Evolutionary conservation across 2,113 vertebrate genomes (phyloP).

Genomic region (Paedocypris sp.): DNA sequence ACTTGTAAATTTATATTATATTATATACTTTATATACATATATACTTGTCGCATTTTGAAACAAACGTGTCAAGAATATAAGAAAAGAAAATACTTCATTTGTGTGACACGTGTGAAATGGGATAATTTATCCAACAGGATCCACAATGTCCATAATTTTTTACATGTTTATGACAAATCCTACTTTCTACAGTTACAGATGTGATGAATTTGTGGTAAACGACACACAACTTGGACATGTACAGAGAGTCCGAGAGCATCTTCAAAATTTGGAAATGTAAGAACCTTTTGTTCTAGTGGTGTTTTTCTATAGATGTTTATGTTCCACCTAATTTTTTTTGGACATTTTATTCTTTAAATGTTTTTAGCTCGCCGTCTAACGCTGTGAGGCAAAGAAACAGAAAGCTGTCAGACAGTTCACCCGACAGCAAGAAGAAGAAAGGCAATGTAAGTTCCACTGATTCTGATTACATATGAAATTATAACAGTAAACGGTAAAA

Average conservation of each 20-base stretch:
- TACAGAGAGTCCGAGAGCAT: conserved; percentile 92
- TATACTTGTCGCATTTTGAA: too few relatives aligned
- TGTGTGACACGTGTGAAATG: too few relatives aligned
- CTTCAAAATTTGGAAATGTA: conserved; percentile 97
- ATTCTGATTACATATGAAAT: not conserved
- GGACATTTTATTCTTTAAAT: not conserved
- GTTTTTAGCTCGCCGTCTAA: conserved; percentile 74
- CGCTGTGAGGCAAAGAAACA: conserved; percentile 83
- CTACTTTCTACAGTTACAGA: conserved; percentile 73
- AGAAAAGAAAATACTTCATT: too few relatives aligned
- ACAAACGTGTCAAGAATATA: too few relatives aligned
- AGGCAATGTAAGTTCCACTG: conserved; percentile 74
- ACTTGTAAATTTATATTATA: too few relatives aligned
- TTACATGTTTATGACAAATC: too few relatives aligned
- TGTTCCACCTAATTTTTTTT: not conserved
- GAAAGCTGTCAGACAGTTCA: conserved; percentile 80
- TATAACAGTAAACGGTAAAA: too few relatives aligned
- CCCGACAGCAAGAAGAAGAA: conserved; percentile 80
- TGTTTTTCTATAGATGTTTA: not conserved
- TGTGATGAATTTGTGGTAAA: conserved; percentile 98
- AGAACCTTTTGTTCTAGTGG: too few relatives aligned
- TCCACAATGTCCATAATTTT: too few relatives aligned
- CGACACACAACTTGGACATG: conserved; percentile 86
- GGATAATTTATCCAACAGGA: too few relatives aligned
- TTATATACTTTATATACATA: too few relatives aligned